Percentiles rank a stretch among this genome's conserved stretches.
Evolutionary conservation across 2,113 vertebrate genomes (phyloP).

Genomic region (Apaloderma vittatum): DNA sequence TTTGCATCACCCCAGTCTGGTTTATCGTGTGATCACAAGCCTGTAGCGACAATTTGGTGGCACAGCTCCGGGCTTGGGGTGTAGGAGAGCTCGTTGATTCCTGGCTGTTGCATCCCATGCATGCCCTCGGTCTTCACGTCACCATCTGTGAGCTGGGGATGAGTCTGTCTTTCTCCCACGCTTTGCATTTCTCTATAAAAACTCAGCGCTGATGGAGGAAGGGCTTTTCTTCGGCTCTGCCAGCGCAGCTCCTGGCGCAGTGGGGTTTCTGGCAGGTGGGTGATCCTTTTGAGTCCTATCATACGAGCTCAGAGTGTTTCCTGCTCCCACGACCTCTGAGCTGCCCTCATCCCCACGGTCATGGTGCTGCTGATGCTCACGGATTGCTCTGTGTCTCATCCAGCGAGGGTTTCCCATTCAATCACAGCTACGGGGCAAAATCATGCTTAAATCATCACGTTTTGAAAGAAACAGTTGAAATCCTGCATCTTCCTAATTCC

Average conservation of each 20-base stretch:
- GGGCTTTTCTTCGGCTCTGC: background rate
- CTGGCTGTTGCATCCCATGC: background rate
- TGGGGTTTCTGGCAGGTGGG: background rate
- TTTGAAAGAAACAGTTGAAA: background rate
- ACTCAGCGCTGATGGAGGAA: background rate
- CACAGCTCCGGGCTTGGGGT: rapidly evolving
- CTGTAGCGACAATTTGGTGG: background rate
- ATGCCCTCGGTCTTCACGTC: background rate
- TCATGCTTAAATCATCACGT: background rate
- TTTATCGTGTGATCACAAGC: rapidly evolving
- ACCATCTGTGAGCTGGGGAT: background rate
- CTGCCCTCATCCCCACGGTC: background rate
- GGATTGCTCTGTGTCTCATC: background rate
- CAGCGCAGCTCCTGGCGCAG: background rate
- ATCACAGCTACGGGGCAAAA: background rate
- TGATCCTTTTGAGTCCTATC: background rate
- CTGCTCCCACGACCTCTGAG: background rate
- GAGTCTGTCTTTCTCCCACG: constrained; percentile 2
- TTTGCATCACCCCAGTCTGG: background rate
- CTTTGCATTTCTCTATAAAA: background rate
- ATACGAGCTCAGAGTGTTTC: background rate
- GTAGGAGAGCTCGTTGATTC: background rate
- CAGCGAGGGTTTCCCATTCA: background rate
- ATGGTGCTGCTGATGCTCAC: background rate
- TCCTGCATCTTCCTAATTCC: background rate